Conservation (phyloP, 1,140 invertebrate genomes). For the Orchestia grillus region DNA sequence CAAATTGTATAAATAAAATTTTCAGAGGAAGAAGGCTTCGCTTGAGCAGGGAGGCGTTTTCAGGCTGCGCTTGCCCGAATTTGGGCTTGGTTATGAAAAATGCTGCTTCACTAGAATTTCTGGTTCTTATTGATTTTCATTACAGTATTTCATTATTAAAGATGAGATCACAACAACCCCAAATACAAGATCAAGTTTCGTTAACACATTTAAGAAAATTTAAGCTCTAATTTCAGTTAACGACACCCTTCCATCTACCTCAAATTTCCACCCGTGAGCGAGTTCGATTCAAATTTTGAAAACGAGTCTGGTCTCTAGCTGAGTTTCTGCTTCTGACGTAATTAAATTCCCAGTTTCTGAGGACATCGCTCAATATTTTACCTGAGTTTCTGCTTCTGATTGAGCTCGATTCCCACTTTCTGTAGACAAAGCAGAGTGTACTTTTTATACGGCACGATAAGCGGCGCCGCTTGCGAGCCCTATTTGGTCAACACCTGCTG, state of each 20-base stretch:
- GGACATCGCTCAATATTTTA: neutral
- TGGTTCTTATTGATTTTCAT: neutral
- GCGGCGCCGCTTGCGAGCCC: neutral
- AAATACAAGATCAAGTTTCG: neutral
- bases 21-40: too few relatives aligned
- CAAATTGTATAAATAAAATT: too few relatives aligned
- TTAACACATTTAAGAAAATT: neutral
- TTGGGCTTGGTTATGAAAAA: neutral
- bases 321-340: neutral
- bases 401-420: neutral
- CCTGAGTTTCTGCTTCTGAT: neutral
- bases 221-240: neutral
- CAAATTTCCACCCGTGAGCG: neutral
- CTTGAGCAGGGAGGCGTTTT: too few relatives aligned
- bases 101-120: neutral
- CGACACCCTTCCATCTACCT: neutral
- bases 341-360: neutral
- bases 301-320: neutral
- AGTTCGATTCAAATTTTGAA: neutral
- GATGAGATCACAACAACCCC: neutral
- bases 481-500: neutral
- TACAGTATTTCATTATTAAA: neutral
- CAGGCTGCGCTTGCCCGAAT: too few relatives aligned
- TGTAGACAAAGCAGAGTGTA: neutral
- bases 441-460: neutral